Evolutionary conservation across 2,888 invertebrate genomes (phyloP), one percentile per base, ranked within the genome.

Genomic region (Heliconius hortense): DNA sequence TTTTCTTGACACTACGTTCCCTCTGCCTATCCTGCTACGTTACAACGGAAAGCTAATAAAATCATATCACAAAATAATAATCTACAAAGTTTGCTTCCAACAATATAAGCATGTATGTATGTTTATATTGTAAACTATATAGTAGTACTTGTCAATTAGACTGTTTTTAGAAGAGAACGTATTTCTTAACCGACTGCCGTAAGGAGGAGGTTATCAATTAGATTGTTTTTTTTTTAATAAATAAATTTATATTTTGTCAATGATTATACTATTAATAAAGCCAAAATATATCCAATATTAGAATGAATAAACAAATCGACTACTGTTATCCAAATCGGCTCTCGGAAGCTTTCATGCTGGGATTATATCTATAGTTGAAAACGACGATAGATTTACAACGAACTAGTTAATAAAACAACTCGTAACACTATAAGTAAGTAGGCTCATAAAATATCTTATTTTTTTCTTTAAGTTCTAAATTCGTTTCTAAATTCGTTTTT

Each of bases 311-410:
- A 56, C 69, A 69, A 31, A 56, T 69, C 31, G 24, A 31, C 24
- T 56, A 56, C 56, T 31, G 11, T 1, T 31, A 31, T 15, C 56
- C 31, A 69, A 56, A 56, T 69, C 21, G 7, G 28, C 56, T 53
- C 56, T 69, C 56, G 69, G 56, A 69, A 69, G 31, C 69, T 69
- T 56, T 69, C 69, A n/a, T n/a, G 24, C n/a, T 56, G 31, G n/a
- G 69, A 69, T 69, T 56, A 69, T 69, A 69, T 35, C 35, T 35
- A 35, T 69, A 56, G 69, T 56, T 56, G 69, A 15, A 69, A 7
- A 35, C 56, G 56, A 56, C 10, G 69, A 35, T 69, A 35, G 69
- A 69, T 56, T 69, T 69, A 35, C n/a, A 24, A 69, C 24, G 11
- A 69, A 56, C 7, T 56, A 56, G 69, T 56, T 69, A 69, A 69